These are phyloP conservation scores for Tautogolabrus adspersus DNA, from an alignment of 2,113 vertebrate genomes.

Conservation along the genomic window DNA sequence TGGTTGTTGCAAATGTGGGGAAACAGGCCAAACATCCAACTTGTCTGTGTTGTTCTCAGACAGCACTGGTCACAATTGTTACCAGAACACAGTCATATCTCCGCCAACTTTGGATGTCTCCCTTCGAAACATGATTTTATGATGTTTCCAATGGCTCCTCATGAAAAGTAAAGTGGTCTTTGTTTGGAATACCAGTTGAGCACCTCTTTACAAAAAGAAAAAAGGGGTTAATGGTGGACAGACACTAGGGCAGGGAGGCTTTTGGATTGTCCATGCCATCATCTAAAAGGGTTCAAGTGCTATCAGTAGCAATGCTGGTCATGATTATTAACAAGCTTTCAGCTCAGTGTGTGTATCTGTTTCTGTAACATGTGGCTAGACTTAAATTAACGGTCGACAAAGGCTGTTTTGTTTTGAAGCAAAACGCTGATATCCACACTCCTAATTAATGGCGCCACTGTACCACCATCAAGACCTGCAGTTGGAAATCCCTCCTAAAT, in stretches of 20 bases:
- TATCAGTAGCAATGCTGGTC: constrained; percentile 3
- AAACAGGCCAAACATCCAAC: background rate
- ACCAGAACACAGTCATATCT: too few relatives aligned
- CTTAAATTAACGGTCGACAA: constrained; percentile 11
- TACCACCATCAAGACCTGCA: background rate
- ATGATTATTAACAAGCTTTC: constrained; percentile 43
- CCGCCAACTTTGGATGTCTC: too few relatives aligned
- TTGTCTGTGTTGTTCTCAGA: too few relatives aligned
- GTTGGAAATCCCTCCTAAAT: constrained; percentile 19
- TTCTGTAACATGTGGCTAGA: background rate
- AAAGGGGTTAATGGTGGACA: constrained; percentile 16
- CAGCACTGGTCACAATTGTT: too few relatives aligned
- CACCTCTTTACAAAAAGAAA: background rate
- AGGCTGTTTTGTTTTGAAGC: background rate
- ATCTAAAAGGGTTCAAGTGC: constrained; percentile 46
- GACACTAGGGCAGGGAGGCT: constrained; percentile 23
- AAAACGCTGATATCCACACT: background rate
- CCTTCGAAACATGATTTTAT: too few relatives aligned
- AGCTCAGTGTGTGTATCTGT: constrained; percentile 28
- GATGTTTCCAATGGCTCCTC: background rate
- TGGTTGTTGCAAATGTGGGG: background rate
- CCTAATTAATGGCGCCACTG: background rate
- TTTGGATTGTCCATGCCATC: constrained; percentile 30
- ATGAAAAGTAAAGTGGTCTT: background rate
- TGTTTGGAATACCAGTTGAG: constrained; percentile 8